Evolutionary conservation across 2,888 invertebrate species (phyloP).

Genomic region (Tipula helvola): DNA sequence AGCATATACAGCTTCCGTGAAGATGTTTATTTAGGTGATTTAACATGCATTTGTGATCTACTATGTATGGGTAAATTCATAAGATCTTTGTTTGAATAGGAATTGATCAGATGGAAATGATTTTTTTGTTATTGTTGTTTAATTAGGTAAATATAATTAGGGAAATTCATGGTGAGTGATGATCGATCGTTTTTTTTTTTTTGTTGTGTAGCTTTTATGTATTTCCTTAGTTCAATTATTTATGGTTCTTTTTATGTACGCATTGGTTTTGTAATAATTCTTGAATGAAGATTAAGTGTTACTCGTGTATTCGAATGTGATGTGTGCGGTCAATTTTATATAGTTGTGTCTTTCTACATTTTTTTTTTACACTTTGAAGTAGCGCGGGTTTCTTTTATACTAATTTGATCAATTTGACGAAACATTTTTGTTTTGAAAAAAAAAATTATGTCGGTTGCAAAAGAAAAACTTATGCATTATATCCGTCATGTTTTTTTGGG

Average conservation of each 20-base stretch:
- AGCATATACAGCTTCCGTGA: conserved; percentile 4
- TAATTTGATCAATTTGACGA: no score
- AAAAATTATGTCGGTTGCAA: no score
- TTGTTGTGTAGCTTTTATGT: background rate
- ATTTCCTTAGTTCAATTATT: background rate
- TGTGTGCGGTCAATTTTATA: background rate
- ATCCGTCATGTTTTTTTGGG: no score
- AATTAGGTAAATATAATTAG: conserved; percentile 4
- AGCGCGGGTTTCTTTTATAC: no score
- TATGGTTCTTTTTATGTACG: background rate
- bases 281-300: background rate
- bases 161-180: background rate
- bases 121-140: background rate
- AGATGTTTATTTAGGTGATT: background rate
- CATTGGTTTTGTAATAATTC: background rate
- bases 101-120: background rate
- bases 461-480: no score
- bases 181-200: background rate
- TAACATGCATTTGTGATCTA: background rate
- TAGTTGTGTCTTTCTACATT: background rate
- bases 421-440: no score
- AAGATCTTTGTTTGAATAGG: background rate
- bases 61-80: background rate
- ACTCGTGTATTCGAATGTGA: background rate
- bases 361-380: background rate